phyloP scores from a whole-genome alignment of 2,888 invertebrate species.

The Ryuthela nishihirai region DNA sequence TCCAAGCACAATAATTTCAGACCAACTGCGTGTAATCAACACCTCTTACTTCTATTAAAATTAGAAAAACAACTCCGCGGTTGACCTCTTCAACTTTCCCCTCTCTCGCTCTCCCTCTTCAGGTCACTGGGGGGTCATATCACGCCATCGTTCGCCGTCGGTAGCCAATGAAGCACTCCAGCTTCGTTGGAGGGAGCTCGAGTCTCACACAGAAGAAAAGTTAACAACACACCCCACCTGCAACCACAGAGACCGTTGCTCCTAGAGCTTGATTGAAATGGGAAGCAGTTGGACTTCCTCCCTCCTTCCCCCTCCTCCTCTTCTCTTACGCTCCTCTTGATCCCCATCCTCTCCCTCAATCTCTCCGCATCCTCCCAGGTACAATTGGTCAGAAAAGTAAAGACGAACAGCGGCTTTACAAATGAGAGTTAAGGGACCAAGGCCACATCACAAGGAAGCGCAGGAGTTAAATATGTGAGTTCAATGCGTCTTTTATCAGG shows the following conservation, averaged over 20 bases:
- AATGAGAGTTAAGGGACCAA: constrained; percentile 2
- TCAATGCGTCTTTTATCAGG: constrained; percentile 26
- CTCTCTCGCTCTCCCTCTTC: too few species aligned
- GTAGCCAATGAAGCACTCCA: not conserved
- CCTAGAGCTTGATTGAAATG: constrained; percentile 36
- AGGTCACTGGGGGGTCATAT: constrained; percentile 21
- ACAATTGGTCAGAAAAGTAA: constrained; percentile 17
- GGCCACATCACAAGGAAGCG: constrained; percentile 9
- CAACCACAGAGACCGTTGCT: too few species aligned
- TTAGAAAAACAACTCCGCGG: constrained; percentile 32
- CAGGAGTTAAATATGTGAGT: constrained; percentile 18
- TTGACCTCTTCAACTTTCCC: too few species aligned
- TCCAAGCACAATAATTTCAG: constrained; percentile 17
- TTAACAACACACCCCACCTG: too few species aligned
- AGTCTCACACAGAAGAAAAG: too few species aligned
- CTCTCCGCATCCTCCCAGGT: constrained; percentile 20
- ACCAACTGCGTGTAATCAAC: constrained; percentile 32
- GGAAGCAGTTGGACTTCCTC: constrained; percentile 15
- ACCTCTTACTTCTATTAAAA: constrained; percentile 38
- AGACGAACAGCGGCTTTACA: constrained; percentile 1
- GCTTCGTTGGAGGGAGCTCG: too few species aligned
- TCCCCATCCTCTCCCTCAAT: too few species aligned
- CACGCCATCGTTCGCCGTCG: constrained; percentile 20
- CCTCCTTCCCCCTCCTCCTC: constrained; percentile 11
- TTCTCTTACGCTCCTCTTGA: too few species aligned